Evolutionary conservation across 2,797 vertebrate species (phyloP).

Genomic region (Myotis vivesi): DNA sequence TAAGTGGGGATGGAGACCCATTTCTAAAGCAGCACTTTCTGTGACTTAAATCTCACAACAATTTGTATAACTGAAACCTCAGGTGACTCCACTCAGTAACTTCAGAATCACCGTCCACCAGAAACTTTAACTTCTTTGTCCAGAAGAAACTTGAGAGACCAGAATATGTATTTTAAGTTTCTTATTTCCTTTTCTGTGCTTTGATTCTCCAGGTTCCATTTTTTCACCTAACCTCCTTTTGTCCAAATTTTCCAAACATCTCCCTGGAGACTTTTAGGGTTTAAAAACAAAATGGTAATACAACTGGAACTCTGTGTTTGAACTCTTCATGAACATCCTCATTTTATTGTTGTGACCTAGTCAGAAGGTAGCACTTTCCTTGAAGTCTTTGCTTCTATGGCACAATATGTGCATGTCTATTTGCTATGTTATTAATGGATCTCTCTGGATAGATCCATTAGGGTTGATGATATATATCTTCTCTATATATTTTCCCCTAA

Average conservation of each 20-base stretch:
- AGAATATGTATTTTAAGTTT: not conserved
- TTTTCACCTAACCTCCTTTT: not conserved
- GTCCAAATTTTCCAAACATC: not conserved
- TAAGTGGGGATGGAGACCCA: not conserved
- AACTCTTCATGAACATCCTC: not conserved
- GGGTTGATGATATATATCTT: not conserved
- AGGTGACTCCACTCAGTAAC: not conserved
- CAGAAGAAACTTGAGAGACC: not conserved
- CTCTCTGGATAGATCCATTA: not conserved
- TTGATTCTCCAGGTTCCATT: not conserved
- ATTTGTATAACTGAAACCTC: not conserved
- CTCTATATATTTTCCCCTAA: not conserved
- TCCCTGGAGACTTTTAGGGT: not conserved
- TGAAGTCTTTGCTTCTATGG: not conserved
- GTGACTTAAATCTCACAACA: not conserved
- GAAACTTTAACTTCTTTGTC: not conserved
- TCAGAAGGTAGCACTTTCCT: not conserved
- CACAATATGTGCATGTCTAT: not conserved
- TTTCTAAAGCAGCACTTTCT: not conserved
- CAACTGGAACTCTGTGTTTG: not conserved
- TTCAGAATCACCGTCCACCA: not conserved
- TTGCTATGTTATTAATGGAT: not conserved
- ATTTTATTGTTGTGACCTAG: not conserved
- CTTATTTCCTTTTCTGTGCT: not conserved
- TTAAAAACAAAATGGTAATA: not conserved